phyloP scores from a whole-genome alignment of 2,797 vertebrate species.

The Hylomyscus alleni region DNA sequence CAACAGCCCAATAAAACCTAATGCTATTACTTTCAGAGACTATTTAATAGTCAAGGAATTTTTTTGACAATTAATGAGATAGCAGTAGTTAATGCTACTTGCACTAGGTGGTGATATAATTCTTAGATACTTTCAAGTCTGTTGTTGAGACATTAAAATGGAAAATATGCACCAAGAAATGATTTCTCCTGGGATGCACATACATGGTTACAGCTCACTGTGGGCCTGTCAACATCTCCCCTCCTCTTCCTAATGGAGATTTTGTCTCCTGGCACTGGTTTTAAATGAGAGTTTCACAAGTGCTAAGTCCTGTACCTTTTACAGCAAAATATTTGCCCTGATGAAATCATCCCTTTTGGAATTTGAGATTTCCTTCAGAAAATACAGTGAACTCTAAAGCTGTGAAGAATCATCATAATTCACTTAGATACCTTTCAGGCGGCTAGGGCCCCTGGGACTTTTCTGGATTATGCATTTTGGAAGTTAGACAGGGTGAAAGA shows the following conservation, averaged over 20 bases:
- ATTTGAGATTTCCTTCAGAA: conserved; percentile 72
- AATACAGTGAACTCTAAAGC: conserved; percentile 64
- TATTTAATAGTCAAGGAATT: conserved; percentile 38
- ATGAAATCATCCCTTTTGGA: conserved; percentile 73
- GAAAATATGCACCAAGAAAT: conserved; percentile 83
- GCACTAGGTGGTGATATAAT: conserved; percentile 53
- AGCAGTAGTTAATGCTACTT: conserved; percentile 79
- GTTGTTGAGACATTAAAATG: conserved; percentile 69
- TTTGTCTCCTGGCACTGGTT: conserved; percentile 72
- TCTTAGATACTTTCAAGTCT: conserved; percentile 69
- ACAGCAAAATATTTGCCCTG: conserved; percentile 75
- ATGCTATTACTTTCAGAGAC: conserved; percentile 13
- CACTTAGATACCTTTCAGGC: conserved; percentile 60
- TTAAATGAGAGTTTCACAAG: conserved; percentile 66
- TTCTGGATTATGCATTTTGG: conserved; percentile 43
- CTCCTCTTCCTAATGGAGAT: conserved; percentile 44
- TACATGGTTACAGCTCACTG: conserved; percentile 57
- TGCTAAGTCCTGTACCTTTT: conserved; percentile 73
- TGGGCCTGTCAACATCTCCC: conserved; percentile 62
- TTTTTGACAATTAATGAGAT: conserved; percentile 74
- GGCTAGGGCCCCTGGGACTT: conserved; percentile 33
- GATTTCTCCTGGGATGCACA: conserved; percentile 70
- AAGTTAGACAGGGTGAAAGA: background rate
- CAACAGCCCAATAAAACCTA: conserved; percentile 18
- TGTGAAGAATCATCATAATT: conserved; percentile 2